Conservation (phyloP, 1,140 invertebrate species). For the Hycleus cichorii region DNA sequence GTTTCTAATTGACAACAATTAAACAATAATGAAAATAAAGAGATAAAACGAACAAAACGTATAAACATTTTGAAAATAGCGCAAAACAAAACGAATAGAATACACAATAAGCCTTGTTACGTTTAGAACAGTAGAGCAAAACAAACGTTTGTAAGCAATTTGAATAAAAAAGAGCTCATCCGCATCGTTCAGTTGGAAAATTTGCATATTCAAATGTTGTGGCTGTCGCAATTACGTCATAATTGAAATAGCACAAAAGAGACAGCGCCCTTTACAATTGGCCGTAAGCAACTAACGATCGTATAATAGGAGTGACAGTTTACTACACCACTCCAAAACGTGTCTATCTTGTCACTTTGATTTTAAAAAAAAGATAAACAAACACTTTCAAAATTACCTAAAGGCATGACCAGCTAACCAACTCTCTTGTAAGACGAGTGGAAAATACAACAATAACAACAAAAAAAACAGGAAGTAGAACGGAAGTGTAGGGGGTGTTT, state of each 20-base stretch:
- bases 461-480: no score
- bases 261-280: conserved; percentile 24
- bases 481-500: no score
- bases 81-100: not conserved
- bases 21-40: no score
- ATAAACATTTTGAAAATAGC: not conserved
- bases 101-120: conserved; percentile 22
- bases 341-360: not conserved
- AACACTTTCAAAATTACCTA: no score
- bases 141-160: conserved; percentile 30
- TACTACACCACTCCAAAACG: not conserved
- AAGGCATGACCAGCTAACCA: no score
- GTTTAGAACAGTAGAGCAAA: conserved; percentile 23
- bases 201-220: conserved; percentile 35
- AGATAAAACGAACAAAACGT: no score
- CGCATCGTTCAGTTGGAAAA: conserved; percentile 12
- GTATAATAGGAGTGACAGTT: conserved; percentile 14
- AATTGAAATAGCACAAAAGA: conserved; percentile 33
- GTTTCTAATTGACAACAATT: no score
- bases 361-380: not conserved
- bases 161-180: conserved; percentile 27
- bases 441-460: no score
- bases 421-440: no score
- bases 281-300: conserved; percentile 20
- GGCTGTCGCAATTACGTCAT: conserved; percentile 32